Conservation (phyloP, 2,113 vertebrate genomes). For the Sterna hirundo region DNA sequence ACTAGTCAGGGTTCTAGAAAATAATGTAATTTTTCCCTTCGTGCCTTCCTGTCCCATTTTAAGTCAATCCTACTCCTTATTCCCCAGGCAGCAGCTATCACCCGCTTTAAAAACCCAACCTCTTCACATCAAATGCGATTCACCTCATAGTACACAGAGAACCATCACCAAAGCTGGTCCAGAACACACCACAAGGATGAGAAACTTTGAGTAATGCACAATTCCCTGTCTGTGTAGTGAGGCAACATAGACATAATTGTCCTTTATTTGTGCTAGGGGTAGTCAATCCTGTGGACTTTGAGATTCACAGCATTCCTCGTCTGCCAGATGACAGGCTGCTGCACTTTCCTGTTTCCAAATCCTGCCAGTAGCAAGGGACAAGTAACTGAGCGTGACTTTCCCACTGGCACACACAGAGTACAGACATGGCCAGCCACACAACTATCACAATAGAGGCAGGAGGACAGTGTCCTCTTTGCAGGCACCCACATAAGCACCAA, state of each 20-base stretch:
- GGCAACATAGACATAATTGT: not conserved
- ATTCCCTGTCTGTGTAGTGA: rapidly evolving
- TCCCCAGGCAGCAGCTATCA: not conserved
- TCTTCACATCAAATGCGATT: not conserved
- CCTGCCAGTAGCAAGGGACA: not conserved
- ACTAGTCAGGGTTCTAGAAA: not conserved
- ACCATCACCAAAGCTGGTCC: not conserved
- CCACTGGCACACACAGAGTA: not conserved
- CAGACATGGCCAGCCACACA: not conserved
- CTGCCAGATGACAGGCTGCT: not conserved
- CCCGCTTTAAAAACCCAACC: not conserved
- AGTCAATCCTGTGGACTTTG: not conserved
- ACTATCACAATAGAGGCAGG: not conserved
- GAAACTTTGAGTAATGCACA: not conserved
- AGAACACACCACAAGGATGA: not conserved
- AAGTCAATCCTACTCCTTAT: not conserved
- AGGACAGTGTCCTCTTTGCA: not conserved
- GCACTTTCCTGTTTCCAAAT: not conserved
- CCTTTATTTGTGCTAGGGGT: not conserved
- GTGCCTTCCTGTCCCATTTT: not conserved
- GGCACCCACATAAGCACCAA: not conserved
- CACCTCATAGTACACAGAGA: not conserved
- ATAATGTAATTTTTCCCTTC: not conserved
- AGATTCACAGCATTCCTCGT: not conserved
- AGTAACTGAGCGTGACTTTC: not conserved